Conservation (phyloP, 2,797 vertebrate genomes). For the Gymnopithys bicolor region DNA sequence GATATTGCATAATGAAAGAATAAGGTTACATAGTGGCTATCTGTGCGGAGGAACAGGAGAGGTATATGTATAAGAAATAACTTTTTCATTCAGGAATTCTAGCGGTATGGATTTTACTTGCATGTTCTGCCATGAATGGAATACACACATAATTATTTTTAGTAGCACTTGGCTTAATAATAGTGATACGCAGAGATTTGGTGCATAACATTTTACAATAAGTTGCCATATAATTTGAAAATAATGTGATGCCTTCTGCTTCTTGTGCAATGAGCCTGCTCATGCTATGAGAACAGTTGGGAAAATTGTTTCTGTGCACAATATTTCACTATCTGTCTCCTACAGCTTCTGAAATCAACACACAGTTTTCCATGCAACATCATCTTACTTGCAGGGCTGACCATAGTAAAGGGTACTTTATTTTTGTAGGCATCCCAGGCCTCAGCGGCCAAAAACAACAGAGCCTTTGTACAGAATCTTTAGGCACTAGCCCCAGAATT, state of each 20-base stretch:
- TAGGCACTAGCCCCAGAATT: background rate
- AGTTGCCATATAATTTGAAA: conserved; percentile 24
- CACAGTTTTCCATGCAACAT: background rate
- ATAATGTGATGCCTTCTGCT: background rate
- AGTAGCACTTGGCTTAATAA: conserved; percentile 8
- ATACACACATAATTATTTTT: conserved; percentile 4
- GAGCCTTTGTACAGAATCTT: background rate
- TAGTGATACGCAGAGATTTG: background rate
- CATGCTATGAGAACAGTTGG: background rate
- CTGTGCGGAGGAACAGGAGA: background rate
- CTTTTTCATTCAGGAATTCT: background rate
- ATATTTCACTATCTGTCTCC: background rate
- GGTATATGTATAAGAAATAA: background rate
- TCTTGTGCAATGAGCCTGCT: background rate
- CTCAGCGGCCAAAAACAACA: background rate
- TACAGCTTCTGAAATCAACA: background rate
- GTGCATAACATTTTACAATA: background rate
- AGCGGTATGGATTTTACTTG: background rate
- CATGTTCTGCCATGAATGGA: background rate
- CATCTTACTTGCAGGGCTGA: background rate
- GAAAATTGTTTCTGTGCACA: background rate
- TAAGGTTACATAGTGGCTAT: background rate
- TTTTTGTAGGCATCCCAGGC: background rate
- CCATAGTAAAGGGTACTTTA: background rate
- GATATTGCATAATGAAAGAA: background rate